Conservation (phyloP, 1,140 invertebrate genomes). For the Arion vulgaris region DNA sequence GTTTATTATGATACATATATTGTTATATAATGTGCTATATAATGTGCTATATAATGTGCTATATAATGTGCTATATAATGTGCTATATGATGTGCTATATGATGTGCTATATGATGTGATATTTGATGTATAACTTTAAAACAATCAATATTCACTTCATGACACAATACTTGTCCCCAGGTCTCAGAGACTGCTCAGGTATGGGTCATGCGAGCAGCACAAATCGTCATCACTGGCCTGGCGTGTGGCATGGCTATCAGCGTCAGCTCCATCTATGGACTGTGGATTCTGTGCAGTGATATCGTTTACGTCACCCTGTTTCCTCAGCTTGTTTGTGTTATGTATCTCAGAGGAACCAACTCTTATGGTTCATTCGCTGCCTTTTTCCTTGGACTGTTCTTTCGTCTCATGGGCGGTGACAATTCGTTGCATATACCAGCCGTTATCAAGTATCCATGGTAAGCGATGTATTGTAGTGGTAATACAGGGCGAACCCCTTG, state of each 20-base stretch:
- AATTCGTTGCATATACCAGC: slow-evolving; percentile 84
- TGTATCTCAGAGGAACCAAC: slow-evolving; percentile 82
- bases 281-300: slow-evolving; percentile 97
- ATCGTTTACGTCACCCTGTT: slow-evolving; percentile 97
- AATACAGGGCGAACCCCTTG: too few relatives aligned
- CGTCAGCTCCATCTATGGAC: slow-evolving; percentile 94
- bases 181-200: slow-evolving; percentile 83
- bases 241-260: slow-evolving; percentile 94
- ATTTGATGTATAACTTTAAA: too few relatives aligned
- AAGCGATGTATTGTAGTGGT: background rate
- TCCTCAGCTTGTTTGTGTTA: slow-evolving; percentile 96
- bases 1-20: too few relatives aligned
- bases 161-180: slow-evolving; percentile 49
- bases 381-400: slow-evolving; percentile 88
- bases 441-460: slow-evolving; percentile 33
- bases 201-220: slow-evolving; percentile 94
- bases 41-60: too few relatives aligned
- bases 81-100: too few relatives aligned
- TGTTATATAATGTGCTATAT: too few relatives aligned
- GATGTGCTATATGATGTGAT: too few relatives aligned
- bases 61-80: too few relatives aligned
- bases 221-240: slow-evolving; percentile 89
- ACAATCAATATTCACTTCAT: too few relatives aligned
- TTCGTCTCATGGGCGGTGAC: slow-evolving; percentile 91
- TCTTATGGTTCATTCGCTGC: slow-evolving; percentile 91